Base-by-base conservation (phyloP, 2,888 invertebrate species). In the Thecocarcelia acutangulata region DNA sequence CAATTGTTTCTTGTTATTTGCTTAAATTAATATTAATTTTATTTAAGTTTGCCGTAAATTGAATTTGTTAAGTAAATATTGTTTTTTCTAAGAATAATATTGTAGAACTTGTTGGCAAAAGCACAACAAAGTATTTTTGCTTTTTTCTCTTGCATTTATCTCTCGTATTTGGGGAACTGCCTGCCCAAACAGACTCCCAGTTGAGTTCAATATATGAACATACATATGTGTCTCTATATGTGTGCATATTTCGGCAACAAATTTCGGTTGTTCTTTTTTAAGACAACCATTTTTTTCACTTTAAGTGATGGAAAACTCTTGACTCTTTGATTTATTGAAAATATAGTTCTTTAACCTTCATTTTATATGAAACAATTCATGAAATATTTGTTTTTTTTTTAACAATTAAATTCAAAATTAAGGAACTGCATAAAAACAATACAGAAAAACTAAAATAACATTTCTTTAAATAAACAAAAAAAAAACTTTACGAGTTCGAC, bases 391-490 rank as follows among this genome's bases (percentile, higher is more conserved):
- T 21, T 3, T 13, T 40, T 46, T 59, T 9, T n/a, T 56, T 44
- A n/a, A n/a, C 1, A 19, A 48, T 21, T 28, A 2, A 46, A 37
- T 24, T 15, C 24, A 40, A 19, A 58, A 33, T 17, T 40, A 42
- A 63, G 33, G 1, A 73, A 24, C n/a, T 48, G 6, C 19, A 21
- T 6, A 42, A 28, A 42, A 3, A 54, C 15, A 58, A 48, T 4
- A 58, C 58, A 52, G 15, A 46, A 37, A 68, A 42, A 33, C 28
- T 33, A 52, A 59, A 54, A 63, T 21, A 61, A 52, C 9, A 28
- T 52, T 17, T 66, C 33, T 28, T 56, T 48, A 66, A 58, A 58
- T 19, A 58, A 56, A 56, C 40, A 48, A 48, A 58, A 74, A 56
- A 28, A 28, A 33, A 33, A 8, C 42, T 56, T 46, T 56, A 19